These are phyloP conservation scores for Muntiacus reevesi DNA, from an alignment of 2,113 vertebrate species.

Conservation along the genomic window DNA sequence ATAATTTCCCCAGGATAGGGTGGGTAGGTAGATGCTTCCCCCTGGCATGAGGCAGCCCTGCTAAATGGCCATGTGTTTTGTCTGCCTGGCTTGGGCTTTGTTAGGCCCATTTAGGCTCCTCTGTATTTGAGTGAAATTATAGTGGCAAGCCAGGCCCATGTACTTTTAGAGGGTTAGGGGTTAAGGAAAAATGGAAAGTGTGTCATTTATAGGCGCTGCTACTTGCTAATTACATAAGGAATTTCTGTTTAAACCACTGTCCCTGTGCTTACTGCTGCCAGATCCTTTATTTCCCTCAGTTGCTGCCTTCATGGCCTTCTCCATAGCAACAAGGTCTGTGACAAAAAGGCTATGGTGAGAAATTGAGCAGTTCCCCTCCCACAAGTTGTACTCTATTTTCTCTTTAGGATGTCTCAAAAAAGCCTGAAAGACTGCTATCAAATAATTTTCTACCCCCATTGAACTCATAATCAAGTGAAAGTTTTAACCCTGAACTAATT, in stretches of 20 bases:
- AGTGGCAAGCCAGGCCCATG: conserved; percentile 20
- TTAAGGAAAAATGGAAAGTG: conserved; percentile 35
- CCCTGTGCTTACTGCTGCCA: conserved; percentile 34
- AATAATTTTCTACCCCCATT: conserved; percentile 37
- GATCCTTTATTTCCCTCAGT: conserved; percentile 51
- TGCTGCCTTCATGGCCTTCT: conserved; percentile 55
- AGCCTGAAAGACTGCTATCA: neutral
- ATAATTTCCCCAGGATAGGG: conserved; percentile 52
- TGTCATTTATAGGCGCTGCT: conserved; percentile 48
- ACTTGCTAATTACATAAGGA: conserved; percentile 56
- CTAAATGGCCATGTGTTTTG: conserved; percentile 47
- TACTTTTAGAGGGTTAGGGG: conserved; percentile 20
- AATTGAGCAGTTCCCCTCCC: neutral
- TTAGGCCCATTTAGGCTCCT: conserved; percentile 39
- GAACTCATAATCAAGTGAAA: conserved; percentile 34
- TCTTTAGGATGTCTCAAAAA: conserved; percentile 4
- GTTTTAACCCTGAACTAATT: conserved; percentile 35
- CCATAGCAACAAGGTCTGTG: conserved; percentile 60
- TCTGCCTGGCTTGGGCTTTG: conserved; percentile 54
- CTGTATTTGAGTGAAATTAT: conserved; percentile 61
- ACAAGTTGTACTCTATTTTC: conserved; percentile 32
- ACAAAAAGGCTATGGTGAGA: conserved; percentile 36
- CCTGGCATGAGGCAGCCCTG: conserved; percentile 46
- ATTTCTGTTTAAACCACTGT: conserved; percentile 50
- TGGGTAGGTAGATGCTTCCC: conserved; percentile 49